Percentiles rank a stretch among this genome's conserved stretches.
Evolutionary conservation across 2,113 vertebrate genomes (phyloP).

Genomic region (Genyomyrus donnyi): DNA sequence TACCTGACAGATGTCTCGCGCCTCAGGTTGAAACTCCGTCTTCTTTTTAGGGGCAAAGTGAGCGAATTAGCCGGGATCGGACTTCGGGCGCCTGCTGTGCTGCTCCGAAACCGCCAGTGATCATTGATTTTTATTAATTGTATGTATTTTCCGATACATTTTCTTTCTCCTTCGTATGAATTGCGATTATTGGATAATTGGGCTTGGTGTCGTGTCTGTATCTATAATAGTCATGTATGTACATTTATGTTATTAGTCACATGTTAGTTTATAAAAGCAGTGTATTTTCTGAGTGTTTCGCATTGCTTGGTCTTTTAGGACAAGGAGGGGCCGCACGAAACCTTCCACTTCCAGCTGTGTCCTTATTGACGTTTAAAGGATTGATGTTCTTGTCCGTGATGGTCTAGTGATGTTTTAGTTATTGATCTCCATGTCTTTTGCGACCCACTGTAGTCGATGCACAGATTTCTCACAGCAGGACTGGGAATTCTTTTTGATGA

Average conservation of each 20-base stretch:
- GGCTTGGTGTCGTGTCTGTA: neutral
- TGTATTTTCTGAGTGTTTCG: neutral
- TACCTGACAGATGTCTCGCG: neutral
- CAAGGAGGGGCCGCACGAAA: neutral
- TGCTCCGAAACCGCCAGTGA: neutral
- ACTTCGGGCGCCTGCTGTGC: neutral
- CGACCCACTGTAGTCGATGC: neutral
- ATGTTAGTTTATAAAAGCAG: neutral
- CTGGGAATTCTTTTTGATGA: constrained; percentile 38
- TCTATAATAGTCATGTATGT: neutral
- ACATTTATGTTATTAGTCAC: neutral
- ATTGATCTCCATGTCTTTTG: constrained; percentile 42
- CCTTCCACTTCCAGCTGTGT: constrained; percentile 21
- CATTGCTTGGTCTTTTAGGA: neutral
- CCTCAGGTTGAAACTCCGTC: neutral
- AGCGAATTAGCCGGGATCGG: neutral
- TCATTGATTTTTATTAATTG: neutral
- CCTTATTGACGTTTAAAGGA: constrained; percentile 48
- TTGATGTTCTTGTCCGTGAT: constrained; percentile 46
- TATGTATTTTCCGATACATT: neutral
- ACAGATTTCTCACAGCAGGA: constrained; percentile 14
- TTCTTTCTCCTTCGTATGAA: neutral
- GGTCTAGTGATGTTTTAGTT: constrained; percentile 38
- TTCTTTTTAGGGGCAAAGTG: neutral
- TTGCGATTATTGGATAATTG: neutral